Evolutionary conservation across 92 coral and sea anemone genomes (phyloP).

Genomic region (Zoanthus gigantus): DNA sequence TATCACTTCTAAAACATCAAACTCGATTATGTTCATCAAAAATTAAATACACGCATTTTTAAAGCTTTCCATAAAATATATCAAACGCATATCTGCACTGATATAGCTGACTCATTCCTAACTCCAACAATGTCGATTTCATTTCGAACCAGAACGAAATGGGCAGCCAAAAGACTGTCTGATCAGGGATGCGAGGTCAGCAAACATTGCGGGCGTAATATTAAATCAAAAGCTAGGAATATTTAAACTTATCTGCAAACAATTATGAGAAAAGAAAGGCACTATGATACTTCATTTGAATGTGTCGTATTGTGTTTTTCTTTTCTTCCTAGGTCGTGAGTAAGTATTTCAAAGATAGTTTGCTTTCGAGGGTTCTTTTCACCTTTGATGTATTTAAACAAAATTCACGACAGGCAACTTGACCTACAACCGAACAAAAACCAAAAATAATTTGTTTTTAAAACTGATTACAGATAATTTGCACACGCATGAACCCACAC

Average conservation of each 20-base stretch:
- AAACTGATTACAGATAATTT: background rate
- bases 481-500: background rate
- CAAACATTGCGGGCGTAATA: background rate
- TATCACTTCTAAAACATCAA: background rate
- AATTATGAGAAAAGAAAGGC: background rate
- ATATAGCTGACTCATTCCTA: background rate
- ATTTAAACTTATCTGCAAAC: background rate
- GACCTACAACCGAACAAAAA: background rate
- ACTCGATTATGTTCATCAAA: slow-evolving; percentile 20
- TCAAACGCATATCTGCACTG: background rate
- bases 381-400: background rate
- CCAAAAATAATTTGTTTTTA: background rate
- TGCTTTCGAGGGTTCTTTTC: slow-evolving; percentile 30
- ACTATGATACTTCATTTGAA: background rate
- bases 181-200: background rate
- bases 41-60: slow-evolving; percentile 10
- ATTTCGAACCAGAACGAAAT: background rate
- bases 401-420: background rate
- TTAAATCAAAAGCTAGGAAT: background rate
- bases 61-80: background rate
- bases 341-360: background rate
- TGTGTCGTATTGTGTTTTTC: background rate
- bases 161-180: background rate
- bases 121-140: background rate
- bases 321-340: background rate